Evolutionary conservation across 2,888 invertebrate species (phyloP).

Genomic region (Drosophila diplacantha): DNA sequence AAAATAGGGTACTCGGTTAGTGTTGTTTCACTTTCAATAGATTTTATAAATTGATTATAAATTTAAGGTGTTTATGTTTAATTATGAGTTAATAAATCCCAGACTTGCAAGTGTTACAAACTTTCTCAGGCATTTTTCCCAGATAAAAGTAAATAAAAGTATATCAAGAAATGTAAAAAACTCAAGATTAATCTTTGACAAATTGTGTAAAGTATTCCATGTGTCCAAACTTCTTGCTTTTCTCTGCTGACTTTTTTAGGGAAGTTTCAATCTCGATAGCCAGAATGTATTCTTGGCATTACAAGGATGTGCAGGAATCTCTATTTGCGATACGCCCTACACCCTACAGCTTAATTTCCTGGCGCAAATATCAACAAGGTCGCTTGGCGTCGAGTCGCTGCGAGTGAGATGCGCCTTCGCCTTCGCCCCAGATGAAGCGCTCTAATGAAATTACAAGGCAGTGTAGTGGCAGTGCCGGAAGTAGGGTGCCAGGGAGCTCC

Average conservation of each 20-base stretch:
- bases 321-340: slow-evolving; percentile 39
- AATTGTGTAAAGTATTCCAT: neutral
- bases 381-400: neutral
- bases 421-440: slow-evolving; percentile 45
- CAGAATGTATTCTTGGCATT: slow-evolving; percentile 6
- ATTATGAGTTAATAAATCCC: neutral
- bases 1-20: neutral
- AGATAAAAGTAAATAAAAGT: neutral
- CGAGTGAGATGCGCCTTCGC: slow-evolving; percentile 32
- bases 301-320: slow-evolving; percentile 18
- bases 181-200: neutral
- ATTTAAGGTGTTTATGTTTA: too few species aligned
- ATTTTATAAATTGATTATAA: neutral
- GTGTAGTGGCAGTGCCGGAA: neutral
- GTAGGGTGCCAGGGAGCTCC: too few species aligned
- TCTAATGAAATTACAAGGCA: slow-evolving; percentile 65
- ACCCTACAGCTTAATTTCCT: slow-evolving; percentile 63
- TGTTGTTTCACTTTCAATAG: too few species aligned
- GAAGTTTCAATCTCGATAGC: slow-evolving; percentile 1
- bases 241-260: neutral
- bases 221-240: slow-evolving; percentile 4
- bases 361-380: slow-evolving; percentile 66
- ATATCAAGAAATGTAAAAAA: neutral
- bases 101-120: too few species aligned
- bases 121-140: neutral